Base-by-base conservation (phyloP, 2,113 vertebrate species). In the Hyperopisus bebe region DNA sequence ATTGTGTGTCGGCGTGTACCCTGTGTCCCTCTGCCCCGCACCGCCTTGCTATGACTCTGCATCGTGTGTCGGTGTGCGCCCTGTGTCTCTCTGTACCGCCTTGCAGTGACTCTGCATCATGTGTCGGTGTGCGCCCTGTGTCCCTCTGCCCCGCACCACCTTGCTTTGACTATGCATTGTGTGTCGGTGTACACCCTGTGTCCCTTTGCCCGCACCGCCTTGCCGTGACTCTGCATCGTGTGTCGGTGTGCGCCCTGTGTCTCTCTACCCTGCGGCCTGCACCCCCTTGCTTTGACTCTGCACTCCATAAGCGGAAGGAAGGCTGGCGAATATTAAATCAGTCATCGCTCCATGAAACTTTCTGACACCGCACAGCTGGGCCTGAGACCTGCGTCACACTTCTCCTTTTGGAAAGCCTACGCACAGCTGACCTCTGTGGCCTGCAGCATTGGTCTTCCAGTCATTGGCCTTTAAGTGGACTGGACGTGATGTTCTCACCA, bases 371-470 rank as follows among this genome's bases (percentile, higher is more conserved):
- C 70, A 77, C 70, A 77, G 70, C 35, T 5, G 13, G 70, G 35
- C 35, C 35, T 77, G 74, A 80, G 35, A 80, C 5, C 70, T 5
- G 13, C 10, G 3, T 77, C 35, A 80, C 35, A 6, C 74, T 17
- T 15, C 1, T 74, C 66, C 66, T 74, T 74, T 39, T 13, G 0
- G 1, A 77, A 6, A 77, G 15, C 11, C 74, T 77, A 5, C 10
- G n/a, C 50, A 86, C 9, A 24, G 47, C 85, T 53, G 31, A 99
- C 98, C 98, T 95, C 96, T 97, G 95, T 97, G 96, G 95, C 98
- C 98, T 90, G 98, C 98, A 66, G 97, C 97, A 93, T 99, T 99
- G 85, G 95, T 95, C 94, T 95, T 96, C 98, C 98, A 99, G 95
- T 99, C 98, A 27, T 97, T 96, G 92, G 97, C 97, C 91, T 92